Conservation (phyloP, 2,797 vertebrate species). For the Antrozous pallidus region DNA sequence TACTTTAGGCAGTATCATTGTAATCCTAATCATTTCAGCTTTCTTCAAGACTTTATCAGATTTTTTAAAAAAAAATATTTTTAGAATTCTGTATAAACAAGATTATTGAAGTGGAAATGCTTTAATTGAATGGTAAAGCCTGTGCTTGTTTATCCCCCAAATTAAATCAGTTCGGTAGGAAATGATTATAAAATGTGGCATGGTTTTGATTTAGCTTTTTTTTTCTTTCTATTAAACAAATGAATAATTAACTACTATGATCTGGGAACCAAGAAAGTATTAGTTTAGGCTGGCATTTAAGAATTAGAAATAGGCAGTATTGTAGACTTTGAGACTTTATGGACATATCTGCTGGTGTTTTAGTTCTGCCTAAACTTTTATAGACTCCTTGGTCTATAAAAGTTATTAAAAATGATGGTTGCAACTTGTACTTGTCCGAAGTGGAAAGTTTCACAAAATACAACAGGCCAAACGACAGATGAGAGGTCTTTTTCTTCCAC, state of each 20-base stretch:
- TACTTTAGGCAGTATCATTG: background rate
- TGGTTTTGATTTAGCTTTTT: slow-evolving; percentile 6
- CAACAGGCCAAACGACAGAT: background rate
- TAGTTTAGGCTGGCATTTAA: background rate
- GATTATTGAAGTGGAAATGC: background rate
- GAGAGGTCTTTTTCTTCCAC: background rate
- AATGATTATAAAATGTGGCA: background rate
- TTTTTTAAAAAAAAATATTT: background rate
- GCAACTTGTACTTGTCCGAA: background rate
- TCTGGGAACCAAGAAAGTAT: background rate
- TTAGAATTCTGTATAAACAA: background rate
- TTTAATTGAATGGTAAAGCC: background rate
- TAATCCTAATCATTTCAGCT: slow-evolving; percentile 2
- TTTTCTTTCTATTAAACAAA: background rate
- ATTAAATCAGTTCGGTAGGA: background rate
- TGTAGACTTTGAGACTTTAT: background rate
- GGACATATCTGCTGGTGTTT: background rate
- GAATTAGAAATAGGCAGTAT: background rate
- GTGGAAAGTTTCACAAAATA: background rate
- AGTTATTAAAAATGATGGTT: background rate
- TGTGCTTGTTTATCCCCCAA: background rate
- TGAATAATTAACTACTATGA: background rate
- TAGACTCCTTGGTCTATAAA: background rate
- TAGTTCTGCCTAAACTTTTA: background rate
- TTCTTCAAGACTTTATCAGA: background rate